A percentile compares a stretch with the other conserved stretches of the same genome.
These are phyloP conservation scores for Henricia sp. DNA, from an alignment of 53 echinoderm and acorn worm species.

Conservation along the genomic window DNA sequence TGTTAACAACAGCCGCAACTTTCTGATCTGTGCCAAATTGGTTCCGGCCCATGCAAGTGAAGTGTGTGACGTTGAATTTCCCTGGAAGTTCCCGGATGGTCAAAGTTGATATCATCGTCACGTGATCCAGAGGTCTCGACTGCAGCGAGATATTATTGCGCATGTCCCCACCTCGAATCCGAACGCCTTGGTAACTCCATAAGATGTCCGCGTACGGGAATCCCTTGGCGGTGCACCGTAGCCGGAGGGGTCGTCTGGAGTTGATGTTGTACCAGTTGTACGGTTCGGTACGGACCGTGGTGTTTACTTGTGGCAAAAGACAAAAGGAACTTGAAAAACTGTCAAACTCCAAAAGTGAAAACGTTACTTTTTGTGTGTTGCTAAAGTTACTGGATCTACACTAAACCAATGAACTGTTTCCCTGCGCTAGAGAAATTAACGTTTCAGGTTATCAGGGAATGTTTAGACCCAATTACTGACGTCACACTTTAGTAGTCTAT, in stretches of 20 bases:
- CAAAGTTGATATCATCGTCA: constrained; percentile 40
- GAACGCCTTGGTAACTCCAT: constrained; percentile 18
- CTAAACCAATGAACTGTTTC: too few species aligned
- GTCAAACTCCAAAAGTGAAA: neutral
- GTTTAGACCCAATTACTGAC: too few species aligned
- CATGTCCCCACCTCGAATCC: constrained; percentile 3
- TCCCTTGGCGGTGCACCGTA: constrained; percentile 35
- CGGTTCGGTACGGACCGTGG: constrained; percentile 3
- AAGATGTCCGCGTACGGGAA: constrained; percentile 29
- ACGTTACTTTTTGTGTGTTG: too few species aligned
- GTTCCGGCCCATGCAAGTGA: constrained; percentile 16
- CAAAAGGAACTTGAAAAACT: neutral
- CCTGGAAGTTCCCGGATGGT: constrained; percentile 27
- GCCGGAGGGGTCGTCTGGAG: constrained; percentile 27
- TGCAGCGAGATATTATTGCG: constrained; percentile 28
- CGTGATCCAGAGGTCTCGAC: constrained; percentile 26
- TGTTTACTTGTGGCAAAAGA: neutral
- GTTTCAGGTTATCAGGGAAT: too few species aligned
- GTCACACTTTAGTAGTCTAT: too few species aligned
- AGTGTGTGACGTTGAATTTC: constrained; percentile 28
- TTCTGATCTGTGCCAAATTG: constrained; percentile 6
- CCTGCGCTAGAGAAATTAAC: too few species aligned
- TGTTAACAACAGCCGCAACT: constrained; percentile 30
- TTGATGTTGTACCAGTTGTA: constrained; percentile 49
- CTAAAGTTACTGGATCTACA: too few species aligned